Conservation (phyloP, 2,113 vertebrate species). For the Myanophis thanlyinensis region DNA sequence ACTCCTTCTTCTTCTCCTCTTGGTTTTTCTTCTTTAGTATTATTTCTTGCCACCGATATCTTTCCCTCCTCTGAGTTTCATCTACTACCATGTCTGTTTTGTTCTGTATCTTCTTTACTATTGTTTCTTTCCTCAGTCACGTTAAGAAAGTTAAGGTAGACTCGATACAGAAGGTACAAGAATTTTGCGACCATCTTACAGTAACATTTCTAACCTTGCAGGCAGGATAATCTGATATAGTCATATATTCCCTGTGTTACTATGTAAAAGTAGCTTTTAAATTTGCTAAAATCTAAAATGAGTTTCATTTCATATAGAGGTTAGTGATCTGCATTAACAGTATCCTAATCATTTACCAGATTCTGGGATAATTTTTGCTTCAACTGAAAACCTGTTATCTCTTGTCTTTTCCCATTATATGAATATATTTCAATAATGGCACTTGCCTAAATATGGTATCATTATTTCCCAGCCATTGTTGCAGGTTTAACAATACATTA, state of each 20-base stretch:
- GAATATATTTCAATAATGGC: not conserved
- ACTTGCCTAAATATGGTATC: not conserved
- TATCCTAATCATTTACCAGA: not conserved
- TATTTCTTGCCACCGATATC: too few species aligned
- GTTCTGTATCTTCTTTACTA: too few species aligned
- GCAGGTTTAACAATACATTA: not conserved
- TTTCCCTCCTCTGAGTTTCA: too few species aligned
- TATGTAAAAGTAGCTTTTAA: not conserved
- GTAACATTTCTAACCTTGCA: constrained; percentile 6
- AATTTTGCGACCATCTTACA: too few species aligned
- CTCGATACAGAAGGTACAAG: too few species aligned
- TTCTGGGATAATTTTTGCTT: not conserved
- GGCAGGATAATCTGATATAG: not conserved
- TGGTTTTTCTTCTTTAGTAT: too few species aligned
- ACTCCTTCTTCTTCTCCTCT: too few species aligned
- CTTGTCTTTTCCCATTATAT: not conserved
- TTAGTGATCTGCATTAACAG: not conserved
- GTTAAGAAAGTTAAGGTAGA: too few species aligned
- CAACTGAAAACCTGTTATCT: not conserved
- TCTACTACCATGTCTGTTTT: too few species aligned
- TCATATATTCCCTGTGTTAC: not conserved
- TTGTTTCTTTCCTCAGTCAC: too few species aligned
- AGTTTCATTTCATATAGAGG: not conserved
- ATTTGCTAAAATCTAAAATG: not conserved
- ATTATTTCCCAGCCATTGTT: not conserved